These are phyloP conservation scores for Platysteira castanea DNA, from an alignment of 2,113 vertebrate genomes.

Conservation along the genomic window DNA sequence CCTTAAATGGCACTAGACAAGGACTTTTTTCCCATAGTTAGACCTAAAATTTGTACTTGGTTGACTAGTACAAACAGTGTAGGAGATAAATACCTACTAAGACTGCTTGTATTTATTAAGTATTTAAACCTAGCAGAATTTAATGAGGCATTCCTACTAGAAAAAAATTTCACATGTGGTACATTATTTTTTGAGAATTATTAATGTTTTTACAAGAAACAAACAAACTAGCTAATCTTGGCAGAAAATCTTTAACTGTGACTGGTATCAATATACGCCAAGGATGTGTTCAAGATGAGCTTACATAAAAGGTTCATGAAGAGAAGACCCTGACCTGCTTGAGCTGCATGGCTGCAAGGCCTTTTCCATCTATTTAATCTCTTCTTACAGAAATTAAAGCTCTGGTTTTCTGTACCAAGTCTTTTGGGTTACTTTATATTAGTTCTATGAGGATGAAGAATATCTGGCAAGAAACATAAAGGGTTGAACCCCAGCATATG, in stretches of 20 bases:
- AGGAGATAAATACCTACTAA: neutral
- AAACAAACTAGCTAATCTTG: neutral
- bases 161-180: neutral
- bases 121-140: neutral
- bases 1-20: neutral
- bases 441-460: neutral
- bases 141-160: neutral
- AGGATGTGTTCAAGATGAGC: neutral
- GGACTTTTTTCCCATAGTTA: neutral
- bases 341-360: neutral
- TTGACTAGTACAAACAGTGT: neutral
- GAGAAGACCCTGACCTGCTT: neutral
- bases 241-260: neutral
- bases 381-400: neutral
- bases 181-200: neutral
- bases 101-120: neutral
- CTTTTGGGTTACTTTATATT: neutral
- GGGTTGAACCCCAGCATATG: neutral
- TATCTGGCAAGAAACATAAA: neutral
- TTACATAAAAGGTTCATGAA: neutral
- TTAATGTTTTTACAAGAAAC: neutral
- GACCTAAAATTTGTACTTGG: neutral
- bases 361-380: neutral
- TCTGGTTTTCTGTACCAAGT: neutral
- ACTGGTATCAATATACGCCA: neutral